phyloP scores from a whole-genome alignment of 2,113 vertebrate species.

The Monopterus albus region DNA sequence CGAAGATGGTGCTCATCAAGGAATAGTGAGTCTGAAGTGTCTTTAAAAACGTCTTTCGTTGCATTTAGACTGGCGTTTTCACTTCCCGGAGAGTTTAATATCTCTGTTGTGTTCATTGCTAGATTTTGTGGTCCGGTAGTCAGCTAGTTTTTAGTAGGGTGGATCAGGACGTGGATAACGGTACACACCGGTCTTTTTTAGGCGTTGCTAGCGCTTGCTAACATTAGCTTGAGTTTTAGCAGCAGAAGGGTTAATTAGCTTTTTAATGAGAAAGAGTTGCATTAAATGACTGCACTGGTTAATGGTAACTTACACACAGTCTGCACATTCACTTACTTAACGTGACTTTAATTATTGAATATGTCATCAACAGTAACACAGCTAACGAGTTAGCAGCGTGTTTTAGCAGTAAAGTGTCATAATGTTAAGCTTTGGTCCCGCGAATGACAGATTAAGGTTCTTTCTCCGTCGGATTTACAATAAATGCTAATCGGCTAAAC shows the following conservation, averaged over 20 bases:
- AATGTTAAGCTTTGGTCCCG: constrained; percentile 59
- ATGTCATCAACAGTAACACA: too few species aligned
- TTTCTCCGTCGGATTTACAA: constrained; percentile 69
- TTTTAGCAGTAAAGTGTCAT: constrained; percentile 26
- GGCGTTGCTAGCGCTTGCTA: constrained; percentile 69
- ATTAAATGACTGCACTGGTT: not conserved
- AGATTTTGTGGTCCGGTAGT: accelerated
- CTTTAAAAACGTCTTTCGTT: constrained; percentile 41
- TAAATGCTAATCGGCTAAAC: constrained; percentile 51
- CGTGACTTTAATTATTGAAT: not conserved
- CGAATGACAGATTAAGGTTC: constrained; percentile 74
- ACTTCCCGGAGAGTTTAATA: accelerated
- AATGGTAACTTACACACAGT: not conserved
- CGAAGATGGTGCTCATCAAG: constrained; percentile 95
- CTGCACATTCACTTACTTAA: not conserved
- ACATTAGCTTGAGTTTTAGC: constrained; percentile 46
- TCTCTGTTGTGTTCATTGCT: not conserved
- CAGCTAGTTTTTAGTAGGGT: constrained; percentile 44
- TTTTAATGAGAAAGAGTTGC: constrained; percentile 32
- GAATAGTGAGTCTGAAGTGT: constrained; percentile 89
- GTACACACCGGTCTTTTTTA: constrained; percentile 76
- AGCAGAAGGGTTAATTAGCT: constrained; percentile 51
- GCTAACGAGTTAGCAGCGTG: constrained; percentile 8
- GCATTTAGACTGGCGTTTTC: not conserved
- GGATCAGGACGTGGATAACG: constrained; percentile 68